Evolutionary conservation across 2,113 vertebrate genomes (phyloP).

Genomic region (Onychostruthus taczanowskii): DNA sequence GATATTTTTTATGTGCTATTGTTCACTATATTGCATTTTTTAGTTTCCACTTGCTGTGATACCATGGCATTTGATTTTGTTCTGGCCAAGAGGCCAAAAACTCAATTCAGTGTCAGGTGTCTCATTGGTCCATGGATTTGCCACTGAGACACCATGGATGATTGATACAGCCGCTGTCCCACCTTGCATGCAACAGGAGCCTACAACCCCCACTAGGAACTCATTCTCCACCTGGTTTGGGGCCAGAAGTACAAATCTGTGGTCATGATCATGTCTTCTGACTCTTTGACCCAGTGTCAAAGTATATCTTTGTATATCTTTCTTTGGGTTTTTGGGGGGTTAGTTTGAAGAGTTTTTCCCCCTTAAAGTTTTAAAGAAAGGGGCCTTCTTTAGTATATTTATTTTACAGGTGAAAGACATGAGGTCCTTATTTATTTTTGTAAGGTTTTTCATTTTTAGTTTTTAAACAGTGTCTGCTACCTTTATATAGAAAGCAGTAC

Average conservation of each 20-base stretch:
- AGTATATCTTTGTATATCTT: neutral
- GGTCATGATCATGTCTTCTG: neutral
- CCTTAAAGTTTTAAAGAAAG: neutral
- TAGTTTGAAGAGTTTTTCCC: neutral
- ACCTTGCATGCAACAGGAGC: neutral
- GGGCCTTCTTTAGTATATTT: neutral
- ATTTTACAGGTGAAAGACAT: neutral
- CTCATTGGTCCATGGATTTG: slow-evolving; percentile 22
- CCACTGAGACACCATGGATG: neutral
- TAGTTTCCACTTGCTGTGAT: slow-evolving; percentile 52
- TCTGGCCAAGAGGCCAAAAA: slow-evolving; percentile 46
- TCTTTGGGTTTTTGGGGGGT: neutral
- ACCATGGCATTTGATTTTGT: slow-evolving; percentile 51
- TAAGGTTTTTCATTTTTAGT: neutral
- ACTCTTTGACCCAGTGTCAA: neutral
- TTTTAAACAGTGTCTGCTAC: neutral
- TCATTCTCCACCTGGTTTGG: slow-evolving; percentile 27
- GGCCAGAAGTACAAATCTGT: slow-evolving; percentile 18
- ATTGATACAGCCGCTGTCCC: slow-evolving; percentile 1
- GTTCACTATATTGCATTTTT: slow-evolving; percentile 31
- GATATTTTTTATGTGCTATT: neutral
- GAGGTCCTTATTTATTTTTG: slow-evolving; percentile 32
- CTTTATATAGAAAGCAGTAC: slow-evolving; percentile 23
- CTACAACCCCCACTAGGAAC: neutral
- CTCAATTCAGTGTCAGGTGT: slow-evolving; percentile 11